Percentiles rank a stretch among this genome's conserved stretches.
Conservation (phyloP, 2,113 vertebrate genomes). For the Lycocorax pyrrhopterus region DNA sequence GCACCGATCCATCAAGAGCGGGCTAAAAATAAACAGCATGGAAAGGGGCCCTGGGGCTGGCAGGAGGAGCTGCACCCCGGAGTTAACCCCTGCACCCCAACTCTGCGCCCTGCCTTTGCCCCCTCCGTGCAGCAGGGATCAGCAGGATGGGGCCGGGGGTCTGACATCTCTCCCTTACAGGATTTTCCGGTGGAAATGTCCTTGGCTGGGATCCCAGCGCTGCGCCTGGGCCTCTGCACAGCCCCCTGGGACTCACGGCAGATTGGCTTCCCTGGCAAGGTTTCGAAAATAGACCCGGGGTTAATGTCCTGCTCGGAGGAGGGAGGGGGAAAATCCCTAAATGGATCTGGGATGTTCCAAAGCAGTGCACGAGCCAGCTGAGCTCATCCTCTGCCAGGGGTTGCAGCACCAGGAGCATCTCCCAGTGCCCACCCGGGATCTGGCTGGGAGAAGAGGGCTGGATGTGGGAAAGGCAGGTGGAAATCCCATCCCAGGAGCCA, state of each 20-base stretch:
- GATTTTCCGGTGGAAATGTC: background rate
- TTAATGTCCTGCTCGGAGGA: background rate
- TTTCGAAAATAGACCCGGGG: background rate
- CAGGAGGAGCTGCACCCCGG: background rate
- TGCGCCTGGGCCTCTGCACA: background rate
- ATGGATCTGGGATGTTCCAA: background rate
- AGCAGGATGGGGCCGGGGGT: background rate
- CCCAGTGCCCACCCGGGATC: rapidly evolving
- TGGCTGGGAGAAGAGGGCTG: background rate
- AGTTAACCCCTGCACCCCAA: background rate
- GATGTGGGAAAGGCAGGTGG: background rate
- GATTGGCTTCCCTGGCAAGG: background rate
- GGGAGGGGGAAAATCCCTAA: background rate
- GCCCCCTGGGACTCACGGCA: background rate
- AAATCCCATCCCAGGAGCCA: background rate
- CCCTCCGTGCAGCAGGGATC: background rate
- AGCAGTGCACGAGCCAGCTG: background rate
- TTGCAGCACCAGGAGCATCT: background rate
- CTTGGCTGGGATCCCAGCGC: background rate
- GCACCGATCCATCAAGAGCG: background rate
- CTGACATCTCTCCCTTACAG: background rate
- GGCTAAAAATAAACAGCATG: slow-evolving; percentile 42
- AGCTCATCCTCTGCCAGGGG: background rate
- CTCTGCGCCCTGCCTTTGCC: background rate
- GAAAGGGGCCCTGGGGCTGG: background rate